Evolutionary conservation across 2,113 vertebrate species (phyloP), one percentile per base, ranked within the genome.

Genomic region (Bos javanicus): DNA sequence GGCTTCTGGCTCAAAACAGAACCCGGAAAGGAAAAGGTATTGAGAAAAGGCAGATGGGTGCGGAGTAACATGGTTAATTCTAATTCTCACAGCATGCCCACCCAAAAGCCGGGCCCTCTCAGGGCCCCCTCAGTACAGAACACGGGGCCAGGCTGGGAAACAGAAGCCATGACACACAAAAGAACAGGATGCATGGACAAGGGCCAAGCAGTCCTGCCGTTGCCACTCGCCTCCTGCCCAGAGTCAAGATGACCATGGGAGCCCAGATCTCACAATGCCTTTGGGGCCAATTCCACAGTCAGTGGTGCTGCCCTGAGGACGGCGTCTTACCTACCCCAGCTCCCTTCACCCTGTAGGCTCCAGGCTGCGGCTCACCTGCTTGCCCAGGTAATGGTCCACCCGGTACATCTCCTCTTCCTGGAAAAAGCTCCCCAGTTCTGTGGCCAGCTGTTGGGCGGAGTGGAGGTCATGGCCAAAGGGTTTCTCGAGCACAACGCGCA

Each of bases 331-430:
- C 36, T 30, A 43, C 0, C 26, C 33, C 54, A 14, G 39, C 43
- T 23, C 4, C 2, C 28, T 21, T 33, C 30, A 2, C 0, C 28
- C 21, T 1, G 76, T 26, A 14, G 33, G 9, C 62, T 50, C 76
- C 17, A 0, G 0, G 0, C 48, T 0, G 7, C 1, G 1, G 92
- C 98, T 98, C 91, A 99, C 99, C 99, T 99, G 99, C 74, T 99
- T 99, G 89, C 99, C 99, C 67, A 99, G 98, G 98, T 99, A 99
- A 91, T 99, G 99, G 96, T 99, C 99, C 60, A 99, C 99, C 25
- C 99, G 99, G 99, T 99, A 99, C 99, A 99, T 99, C 99, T 99
- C 99, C 78, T 99, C 99, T 96, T 99, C 99, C 43, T 89, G 99
- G 95, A 99, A 99, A n/a, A 99, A 99, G 90, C 67, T 98, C 2